Base-by-base conservation (phyloP, 2,797 vertebrate species). In the Brachyrhaphis roseni region DNA sequence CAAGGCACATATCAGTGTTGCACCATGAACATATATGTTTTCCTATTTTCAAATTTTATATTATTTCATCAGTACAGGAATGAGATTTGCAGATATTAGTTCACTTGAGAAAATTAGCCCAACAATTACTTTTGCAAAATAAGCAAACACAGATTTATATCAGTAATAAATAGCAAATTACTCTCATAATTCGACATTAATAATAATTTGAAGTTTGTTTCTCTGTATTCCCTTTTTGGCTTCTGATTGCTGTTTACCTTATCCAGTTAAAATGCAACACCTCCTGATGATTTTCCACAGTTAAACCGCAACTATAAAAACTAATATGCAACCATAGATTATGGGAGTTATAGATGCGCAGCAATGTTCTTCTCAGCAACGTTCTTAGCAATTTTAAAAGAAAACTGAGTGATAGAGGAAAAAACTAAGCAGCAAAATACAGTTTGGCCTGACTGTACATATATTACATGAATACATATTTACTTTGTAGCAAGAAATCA, bases 1-100 rank as follows among this genome's bases (percentile, higher is more conserved):
- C 51, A 89, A 92, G 89, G 84, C 88, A 91, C 87, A 78, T 82
- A 64, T 73, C 49, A 53, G 59, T 72, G 64, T 68, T 47, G 79
- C 75, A 70, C 84, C 75, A 74, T 84, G 36, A 62, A 81, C 80
- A 72, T 36, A 79, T 74, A 4, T 20, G 49, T 39, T 74, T 72
- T 79, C 51, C 77, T 53, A 8, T 74, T 78, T 75, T 57, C 76
- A 86, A 84, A n/a, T 72, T 73, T 12, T 36, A 34, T 12, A 43
- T 47, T 53, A 51, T 51, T 53, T 53, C 36, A 36, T 15, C 57
- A 62, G 34, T 39, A 41, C 8, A 41, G 64, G 66, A 45, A n/a
- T 70, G 26, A 23, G 3, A 39, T 41, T 4, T 68, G 20, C 4
- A 11, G 39, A 70, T 13, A n/a, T 45, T 4, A 43, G 5, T 23